Conservation (phyloP, 2,888 invertebrate species). For the Coronaproctus castanopsis region DNA sequence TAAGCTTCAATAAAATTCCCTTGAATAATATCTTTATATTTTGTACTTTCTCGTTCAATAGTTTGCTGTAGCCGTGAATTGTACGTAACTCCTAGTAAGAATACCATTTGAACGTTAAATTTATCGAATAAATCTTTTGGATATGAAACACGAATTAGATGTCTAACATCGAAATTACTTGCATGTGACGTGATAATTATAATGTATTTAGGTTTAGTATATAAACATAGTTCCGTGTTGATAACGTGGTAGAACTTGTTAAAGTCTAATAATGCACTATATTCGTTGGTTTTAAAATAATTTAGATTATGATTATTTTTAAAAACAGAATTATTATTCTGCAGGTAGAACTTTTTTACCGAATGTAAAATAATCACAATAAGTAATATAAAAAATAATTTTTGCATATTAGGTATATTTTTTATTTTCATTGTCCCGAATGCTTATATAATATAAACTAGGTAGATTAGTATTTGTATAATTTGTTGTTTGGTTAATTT, state of each 20-base stretch:
- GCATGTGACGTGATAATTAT: conserved; percentile 55
- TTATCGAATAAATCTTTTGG: conserved; percentile 34
- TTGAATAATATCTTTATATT: conserved; percentile 49
- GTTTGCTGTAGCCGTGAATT: conserved; percentile 33
- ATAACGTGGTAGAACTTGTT: background rate
- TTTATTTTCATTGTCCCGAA: no score
- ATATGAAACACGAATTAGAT: conserved; percentile 47
- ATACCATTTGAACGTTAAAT: conserved; percentile 41
- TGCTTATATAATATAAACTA: no score
- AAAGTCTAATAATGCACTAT: background rate
- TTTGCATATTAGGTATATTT: no score
- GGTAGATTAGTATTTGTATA: no score
- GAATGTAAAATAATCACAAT: no score
- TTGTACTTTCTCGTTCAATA: conserved; percentile 37
- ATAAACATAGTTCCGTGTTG: conserved; percentile 4
- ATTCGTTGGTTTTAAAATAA: background rate
- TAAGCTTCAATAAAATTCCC: conserved; percentile 59
- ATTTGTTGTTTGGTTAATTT: no score
- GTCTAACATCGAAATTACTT: conserved; percentile 45
- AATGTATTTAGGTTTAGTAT: conserved; percentile 15
- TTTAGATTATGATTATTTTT: background rate
- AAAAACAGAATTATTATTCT: background rate
- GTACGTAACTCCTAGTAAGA: conserved; percentile 38
- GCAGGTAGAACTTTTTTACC: no score
- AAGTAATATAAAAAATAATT: no score